These are phyloP conservation scores for Donacobius atricapilla DNA, from an alignment of 2,113 vertebrate species.

Conservation along the genomic window DNA sequence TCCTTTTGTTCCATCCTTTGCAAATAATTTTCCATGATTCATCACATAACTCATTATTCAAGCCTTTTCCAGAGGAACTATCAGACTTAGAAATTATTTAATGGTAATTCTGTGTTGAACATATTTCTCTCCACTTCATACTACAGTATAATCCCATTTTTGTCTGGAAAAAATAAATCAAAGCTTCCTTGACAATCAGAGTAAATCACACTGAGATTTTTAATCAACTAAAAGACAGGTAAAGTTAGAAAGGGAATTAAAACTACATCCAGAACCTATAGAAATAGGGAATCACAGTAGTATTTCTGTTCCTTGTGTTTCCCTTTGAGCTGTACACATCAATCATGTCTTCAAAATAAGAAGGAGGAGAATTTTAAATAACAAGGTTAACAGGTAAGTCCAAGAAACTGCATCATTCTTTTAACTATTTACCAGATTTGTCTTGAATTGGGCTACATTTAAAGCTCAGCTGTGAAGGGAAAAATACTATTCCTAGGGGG, in stretches of 20 bases:
- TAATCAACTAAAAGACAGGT: not conserved
- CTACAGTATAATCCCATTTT: not conserved
- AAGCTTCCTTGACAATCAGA: not conserved
- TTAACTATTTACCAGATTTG: constrained; percentile 3
- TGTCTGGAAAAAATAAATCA: not conserved
- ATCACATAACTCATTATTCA: not conserved
- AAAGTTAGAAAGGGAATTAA: not conserved
- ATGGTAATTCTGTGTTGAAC: not conserved
- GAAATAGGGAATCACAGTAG: not conserved
- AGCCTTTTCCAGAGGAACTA: not conserved
- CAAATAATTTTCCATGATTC: not conserved
- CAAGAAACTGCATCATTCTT: not conserved
- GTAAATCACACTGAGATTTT: not conserved
- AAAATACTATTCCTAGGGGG: constrained; percentile 30
- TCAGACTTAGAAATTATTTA: constrained; percentile 9
- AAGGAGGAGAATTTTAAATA: not conserved
- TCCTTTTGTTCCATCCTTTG: not conserved
- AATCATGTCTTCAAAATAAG: not conserved
- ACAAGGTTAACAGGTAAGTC: not conserved
- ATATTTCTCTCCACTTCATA: not conserved
- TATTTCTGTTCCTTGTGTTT: not conserved
- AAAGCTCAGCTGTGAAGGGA: not conserved
- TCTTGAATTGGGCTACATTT: not conserved
- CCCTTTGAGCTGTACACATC: not conserved
- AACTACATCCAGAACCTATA: not conserved